Percentiles rank a stretch among this genome's conserved stretches.
phyloP scores from a whole-genome alignment of 30 jellyfish, hydroid and myxozoan genomes.

The Pseudorhiza aurosa region DNA sequence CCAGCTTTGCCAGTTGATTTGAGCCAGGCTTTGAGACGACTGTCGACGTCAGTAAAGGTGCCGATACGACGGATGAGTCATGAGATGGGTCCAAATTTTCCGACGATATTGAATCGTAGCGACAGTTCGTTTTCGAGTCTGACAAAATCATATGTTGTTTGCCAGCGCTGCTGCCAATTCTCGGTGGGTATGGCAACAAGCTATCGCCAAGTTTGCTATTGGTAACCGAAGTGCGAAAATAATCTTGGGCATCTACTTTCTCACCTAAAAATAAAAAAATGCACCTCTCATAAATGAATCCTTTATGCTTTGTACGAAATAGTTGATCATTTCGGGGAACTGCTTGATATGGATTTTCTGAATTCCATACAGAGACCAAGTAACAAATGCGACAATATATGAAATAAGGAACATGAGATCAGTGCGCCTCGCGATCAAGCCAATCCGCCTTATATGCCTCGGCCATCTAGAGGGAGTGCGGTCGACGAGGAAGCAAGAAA shows the following conservation, averaged over 20 bases:
- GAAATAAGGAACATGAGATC: too few species aligned
- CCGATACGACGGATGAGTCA: constrained; percentile 46
- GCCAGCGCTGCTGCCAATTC: constrained; percentile 7
- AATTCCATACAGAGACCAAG: too few species aligned
- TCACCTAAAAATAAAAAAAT: constrained; percentile 85
- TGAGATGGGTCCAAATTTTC: constrained; percentile 93
- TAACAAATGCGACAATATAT: too few species aligned
- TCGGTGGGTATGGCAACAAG: constrained; percentile 37
- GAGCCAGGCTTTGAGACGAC: constrained; percentile 84
- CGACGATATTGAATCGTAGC: constrained; percentile 63
- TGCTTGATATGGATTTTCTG: too few species aligned
- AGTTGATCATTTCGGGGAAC: too few species aligned
- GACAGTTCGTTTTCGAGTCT: constrained; percentile 56
- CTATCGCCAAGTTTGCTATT: constrained; percentile 14
- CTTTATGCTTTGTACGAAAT: too few species aligned
- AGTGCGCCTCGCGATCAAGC: too few species aligned
- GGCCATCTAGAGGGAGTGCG: too few species aligned
- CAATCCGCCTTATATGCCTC: too few species aligned
- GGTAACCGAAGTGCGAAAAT: constrained; percentile 66
- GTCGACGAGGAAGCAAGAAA: too few species aligned
- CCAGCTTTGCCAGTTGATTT: constrained; percentile 19
- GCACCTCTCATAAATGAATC: too few species aligned
- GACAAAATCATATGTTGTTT: constrained; percentile 30
- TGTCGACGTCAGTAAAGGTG: constrained; percentile 96
- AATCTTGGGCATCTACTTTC: constrained; percentile 89